phyloP scores from a whole-genome alignment of 2,888 invertebrate genomes.

The Synanthedon vespiformis region DNA sequence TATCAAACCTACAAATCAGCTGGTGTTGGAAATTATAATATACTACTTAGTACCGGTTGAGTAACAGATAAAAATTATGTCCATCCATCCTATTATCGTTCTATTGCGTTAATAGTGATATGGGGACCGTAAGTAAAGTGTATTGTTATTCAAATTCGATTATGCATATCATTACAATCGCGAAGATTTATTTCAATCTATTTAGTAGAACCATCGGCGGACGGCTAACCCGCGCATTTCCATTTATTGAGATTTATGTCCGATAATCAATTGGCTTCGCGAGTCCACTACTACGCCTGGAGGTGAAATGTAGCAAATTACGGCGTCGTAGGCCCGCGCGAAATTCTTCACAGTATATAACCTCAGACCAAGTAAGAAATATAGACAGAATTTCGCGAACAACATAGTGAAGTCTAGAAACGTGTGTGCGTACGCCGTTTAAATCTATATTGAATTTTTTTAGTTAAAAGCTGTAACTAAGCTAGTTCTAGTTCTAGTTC shows the following conservation, averaged over 20 bases:
- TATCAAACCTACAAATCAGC: too few relatives aligned
- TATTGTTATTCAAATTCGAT: constrained; percentile 3
- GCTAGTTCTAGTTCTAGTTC: too few relatives aligned
- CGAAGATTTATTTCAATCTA: not conserved
- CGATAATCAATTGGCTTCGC: constrained; percentile 4
- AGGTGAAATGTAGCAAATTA: constrained; percentile 21
- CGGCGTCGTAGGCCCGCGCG: constrained; percentile 15
- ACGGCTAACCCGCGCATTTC: not conserved
- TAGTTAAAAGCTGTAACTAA: too few relatives aligned
- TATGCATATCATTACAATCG: not conserved
- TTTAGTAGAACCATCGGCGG: not conserved
- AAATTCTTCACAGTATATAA: constrained; percentile 36
- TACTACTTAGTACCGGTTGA: too few relatives aligned
- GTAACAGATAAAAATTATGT: too few relatives aligned
- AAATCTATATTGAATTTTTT: too few relatives aligned
- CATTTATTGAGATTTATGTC: constrained; percentile 2
- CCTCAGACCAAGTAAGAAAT: constrained; percentile 5
- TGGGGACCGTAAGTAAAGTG: not conserved
- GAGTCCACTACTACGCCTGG: not conserved
- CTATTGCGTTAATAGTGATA: not conserved
- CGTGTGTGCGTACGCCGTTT: too few relatives aligned
- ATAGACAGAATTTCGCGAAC: too few relatives aligned
- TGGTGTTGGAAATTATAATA: too few relatives aligned
- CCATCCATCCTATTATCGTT: not conserved
- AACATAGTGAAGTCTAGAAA: too few relatives aligned